Percentiles rank a stretch among this genome's conserved stretches.
Evolutionary conservation across 2,113 vertebrate species (phyloP).

Genomic region (Salvelinus fontinalis): DNA sequence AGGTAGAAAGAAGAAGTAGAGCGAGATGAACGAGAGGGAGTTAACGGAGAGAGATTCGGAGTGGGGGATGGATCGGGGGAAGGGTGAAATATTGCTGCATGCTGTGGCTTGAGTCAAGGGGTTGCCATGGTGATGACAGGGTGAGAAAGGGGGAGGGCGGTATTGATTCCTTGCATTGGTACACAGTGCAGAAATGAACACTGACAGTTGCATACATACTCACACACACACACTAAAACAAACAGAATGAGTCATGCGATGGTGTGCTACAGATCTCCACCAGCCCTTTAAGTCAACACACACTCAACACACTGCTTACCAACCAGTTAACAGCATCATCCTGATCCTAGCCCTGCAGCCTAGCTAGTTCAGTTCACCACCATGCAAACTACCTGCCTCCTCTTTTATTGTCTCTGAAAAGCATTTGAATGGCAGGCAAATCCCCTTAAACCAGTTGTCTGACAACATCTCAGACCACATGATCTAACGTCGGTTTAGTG

Average conservation of each 20-base stretch:
- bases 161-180: constrained; percentile 59
- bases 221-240: constrained; percentile 18
- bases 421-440: constrained; percentile 75
- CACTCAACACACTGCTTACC: constrained; percentile 15
- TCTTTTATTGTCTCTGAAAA: constrained; percentile 40
- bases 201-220: constrained; percentile 19
- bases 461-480: constrained; percentile 45
- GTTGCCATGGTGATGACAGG: constrained; percentile 79
- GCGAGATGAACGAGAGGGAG: constrained; percentile 20
- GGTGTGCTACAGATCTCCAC: constrained; percentile 35
- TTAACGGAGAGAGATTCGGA: not conserved
- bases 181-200: constrained; percentile 6
- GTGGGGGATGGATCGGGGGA: constrained; percentile 53
- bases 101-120: constrained; percentile 69
- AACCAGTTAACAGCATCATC: constrained; percentile 7
- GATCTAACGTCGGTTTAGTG: constrained; percentile 20
- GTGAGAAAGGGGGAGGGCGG: constrained; percentile 54
- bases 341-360: constrained; percentile 5
- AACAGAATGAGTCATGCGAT: constrained; percentile 36
- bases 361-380: constrained; percentile 17
- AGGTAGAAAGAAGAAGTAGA: constrained; percentile 32
- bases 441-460: constrained; percentile 61
- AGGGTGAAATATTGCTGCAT: constrained; percentile 66
- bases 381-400: constrained; percentile 36
- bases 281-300: constrained; percentile 6